phyloP scores from a whole-genome alignment of 2,797 vertebrate species.

The Sebastolobus altivelis region DNA sequence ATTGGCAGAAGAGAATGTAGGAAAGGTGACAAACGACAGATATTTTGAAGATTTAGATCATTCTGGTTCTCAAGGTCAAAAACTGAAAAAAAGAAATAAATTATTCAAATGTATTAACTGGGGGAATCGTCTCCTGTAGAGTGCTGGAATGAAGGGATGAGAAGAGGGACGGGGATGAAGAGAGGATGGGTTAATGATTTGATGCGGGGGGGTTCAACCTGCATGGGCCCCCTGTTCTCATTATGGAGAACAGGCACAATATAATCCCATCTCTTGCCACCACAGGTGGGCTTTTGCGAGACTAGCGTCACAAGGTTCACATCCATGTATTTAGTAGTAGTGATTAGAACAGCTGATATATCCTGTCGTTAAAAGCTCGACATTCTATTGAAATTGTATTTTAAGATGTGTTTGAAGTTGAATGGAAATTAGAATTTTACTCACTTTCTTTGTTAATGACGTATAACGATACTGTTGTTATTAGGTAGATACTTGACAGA shows the following conservation, averaged over 20 bases:
- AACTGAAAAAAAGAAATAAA: slow-evolving; percentile 19
- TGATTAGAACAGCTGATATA: background rate
- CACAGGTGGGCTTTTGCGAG: slow-evolving; percentile 81
- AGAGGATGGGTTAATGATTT: slow-evolving; percentile 68
- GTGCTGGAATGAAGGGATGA: slow-evolving; percentile 41
- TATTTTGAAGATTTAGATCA: slow-evolving; percentile 4
- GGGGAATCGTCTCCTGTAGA: slow-evolving; percentile 33
- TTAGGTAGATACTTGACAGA: too few species aligned
- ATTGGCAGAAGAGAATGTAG: background rate
- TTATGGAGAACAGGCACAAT: slow-evolving; percentile 84
- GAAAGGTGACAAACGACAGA: slow-evolving; percentile 3
- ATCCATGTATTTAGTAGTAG: background rate
- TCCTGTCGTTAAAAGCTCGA: background rate
- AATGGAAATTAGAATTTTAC: background rate
- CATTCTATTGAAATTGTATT: background rate
- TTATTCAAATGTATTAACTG: slow-evolving; percentile 61
- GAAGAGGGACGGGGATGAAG: slow-evolving; percentile 38
- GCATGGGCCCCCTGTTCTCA: slow-evolving; percentile 84
- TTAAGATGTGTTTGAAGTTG: background rate
- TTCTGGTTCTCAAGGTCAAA: slow-evolving; percentile 17
- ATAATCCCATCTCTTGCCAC: slow-evolving; percentile 90
- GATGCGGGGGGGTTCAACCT: background rate
- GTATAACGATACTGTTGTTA: background rate
- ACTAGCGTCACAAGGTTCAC: background rate
- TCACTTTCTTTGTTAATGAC: accelerated